Percentiles rank a stretch among this genome's conserved stretches.
These are phyloP conservation scores for Pyrocoelia pectoralis DNA, from an alignment of 2,888 invertebrate genomes.

Conservation along the genomic window DNA sequence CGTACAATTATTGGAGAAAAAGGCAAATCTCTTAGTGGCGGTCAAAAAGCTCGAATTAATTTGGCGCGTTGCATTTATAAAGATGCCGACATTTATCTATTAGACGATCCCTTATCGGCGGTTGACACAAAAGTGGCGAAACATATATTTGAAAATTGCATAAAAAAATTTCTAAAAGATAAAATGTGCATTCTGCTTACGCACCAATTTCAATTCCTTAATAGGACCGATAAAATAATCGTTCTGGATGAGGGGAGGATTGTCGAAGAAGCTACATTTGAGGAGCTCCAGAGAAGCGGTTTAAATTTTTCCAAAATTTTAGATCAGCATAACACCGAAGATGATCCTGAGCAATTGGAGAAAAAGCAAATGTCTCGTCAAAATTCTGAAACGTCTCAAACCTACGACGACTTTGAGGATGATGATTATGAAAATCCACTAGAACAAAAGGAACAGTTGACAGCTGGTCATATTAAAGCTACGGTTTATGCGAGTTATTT, in stretches of 20 bases:
- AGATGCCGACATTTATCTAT: conserved; percentile 78
- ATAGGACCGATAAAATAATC: conserved; percentile 54
- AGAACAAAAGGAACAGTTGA: conserved; percentile 52
- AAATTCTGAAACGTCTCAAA: conserved; percentile 45
- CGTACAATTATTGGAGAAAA: conserved; percentile 82
- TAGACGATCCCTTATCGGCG: conserved; percentile 85
- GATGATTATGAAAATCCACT: conserved; percentile 51
- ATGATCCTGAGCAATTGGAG: conserved; percentile 51
- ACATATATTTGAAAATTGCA: conserved; percentile 77
- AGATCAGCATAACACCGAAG: conserved; percentile 51
- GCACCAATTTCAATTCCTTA: conserved; percentile 71
- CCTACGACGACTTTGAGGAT: conserved; percentile 44
- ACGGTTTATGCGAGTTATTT: conserved; percentile 62
- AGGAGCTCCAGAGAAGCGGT: conserved; percentile 61
- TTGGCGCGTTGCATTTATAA: conserved; percentile 80
- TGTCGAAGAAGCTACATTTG: conserved; percentile 60
- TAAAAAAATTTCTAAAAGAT: conserved; percentile 65
- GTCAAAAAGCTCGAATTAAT: conserved; percentile 85
- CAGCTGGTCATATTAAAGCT: conserved; percentile 49
- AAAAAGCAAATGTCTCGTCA: conserved; percentile 50
- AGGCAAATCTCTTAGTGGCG: conserved; percentile 82
- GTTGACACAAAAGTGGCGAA: conserved; percentile 81
- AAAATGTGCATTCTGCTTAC: conserved; percentile 74
- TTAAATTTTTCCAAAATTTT: conserved; percentile 63
- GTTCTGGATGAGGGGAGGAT: conserved; percentile 61